Percentiles rank a stretch among this genome's conserved stretches.
phyloP scores from a whole-genome alignment of 2,113 vertebrate species.

The Grantiella picta region DNA sequence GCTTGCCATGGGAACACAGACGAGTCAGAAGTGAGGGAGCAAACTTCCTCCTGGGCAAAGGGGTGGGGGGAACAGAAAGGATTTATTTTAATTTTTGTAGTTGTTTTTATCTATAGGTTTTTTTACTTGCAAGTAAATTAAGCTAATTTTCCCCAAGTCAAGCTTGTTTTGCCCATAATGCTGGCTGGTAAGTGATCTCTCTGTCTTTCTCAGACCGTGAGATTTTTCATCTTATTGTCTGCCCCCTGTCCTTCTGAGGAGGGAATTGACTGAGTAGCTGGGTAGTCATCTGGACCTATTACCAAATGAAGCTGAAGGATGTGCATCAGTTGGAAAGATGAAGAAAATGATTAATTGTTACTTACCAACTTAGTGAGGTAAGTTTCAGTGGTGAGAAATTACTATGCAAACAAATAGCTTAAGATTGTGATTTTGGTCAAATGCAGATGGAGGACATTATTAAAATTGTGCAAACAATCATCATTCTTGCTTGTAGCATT shows the following conservation, averaged over 20 bases:
- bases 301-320: not conserved
- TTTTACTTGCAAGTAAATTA: not conserved
- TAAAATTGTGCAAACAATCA: not conserved
- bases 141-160: not conserved
- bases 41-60: not conserved
- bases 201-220: not conserved
- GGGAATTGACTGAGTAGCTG: rapidly evolving
- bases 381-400: not conserved
- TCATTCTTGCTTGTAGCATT: not conserved
- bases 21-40: not conserved
- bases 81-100: not conserved
- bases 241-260: not conserved
- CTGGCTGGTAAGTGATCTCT: not conserved
- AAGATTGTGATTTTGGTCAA: not conserved
- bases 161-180: not conserved
- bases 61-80: rapidly evolving
- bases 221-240: not conserved
- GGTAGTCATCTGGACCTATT: not conserved
- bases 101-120: not conserved
- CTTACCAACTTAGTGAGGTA: not conserved
- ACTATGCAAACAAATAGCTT: not conserved
- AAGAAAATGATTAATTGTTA: not conserved
- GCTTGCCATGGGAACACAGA: rapidly evolving
- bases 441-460: not conserved
- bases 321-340: not conserved